Percentiles rank a stretch among this genome's conserved stretches.
Conservation (phyloP, 2,888 invertebrate genomes). For the Eupithecia exiguata region DNA sequence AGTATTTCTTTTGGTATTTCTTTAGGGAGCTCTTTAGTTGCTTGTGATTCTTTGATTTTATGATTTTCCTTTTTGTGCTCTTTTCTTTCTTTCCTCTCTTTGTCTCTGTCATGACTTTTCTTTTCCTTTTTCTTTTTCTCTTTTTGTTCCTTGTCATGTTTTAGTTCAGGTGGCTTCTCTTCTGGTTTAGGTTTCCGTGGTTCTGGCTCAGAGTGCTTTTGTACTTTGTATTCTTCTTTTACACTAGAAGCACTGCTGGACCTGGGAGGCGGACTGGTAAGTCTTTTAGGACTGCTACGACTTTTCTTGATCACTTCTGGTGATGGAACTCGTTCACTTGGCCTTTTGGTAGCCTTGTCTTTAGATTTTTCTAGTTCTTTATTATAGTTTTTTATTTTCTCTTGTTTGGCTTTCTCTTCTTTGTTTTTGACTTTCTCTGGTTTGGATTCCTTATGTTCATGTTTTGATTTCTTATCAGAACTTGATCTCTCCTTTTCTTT, state of each 20-base stretch:
- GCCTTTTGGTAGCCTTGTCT: constrained; percentile 81
- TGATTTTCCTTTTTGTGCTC: constrained; percentile 84
- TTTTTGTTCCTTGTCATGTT: constrained; percentile 79
- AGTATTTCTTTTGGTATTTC: constrained; percentile 65
- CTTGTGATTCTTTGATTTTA: constrained; percentile 74
- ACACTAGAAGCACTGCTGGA: constrained; percentile 75
- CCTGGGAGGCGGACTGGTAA: constrained; percentile 67
- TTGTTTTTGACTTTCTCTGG: constrained; percentile 75
- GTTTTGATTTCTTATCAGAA: constrained; percentile 77
- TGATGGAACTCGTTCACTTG: constrained; percentile 71
- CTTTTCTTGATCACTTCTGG: constrained; percentile 73
- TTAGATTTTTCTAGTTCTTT: constrained; percentile 84
- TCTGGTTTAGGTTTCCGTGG: constrained; percentile 74
- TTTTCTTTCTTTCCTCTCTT: constrained; percentile 84
- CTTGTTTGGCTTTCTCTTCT: constrained; percentile 76
- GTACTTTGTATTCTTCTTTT: constrained; percentile 74
- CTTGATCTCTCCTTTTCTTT: constrained; percentile 82
- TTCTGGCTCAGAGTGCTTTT: constrained; percentile 69
- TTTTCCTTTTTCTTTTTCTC: constrained; percentile 86
- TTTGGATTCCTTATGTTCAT: constrained; percentile 78
- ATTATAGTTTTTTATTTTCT: constrained; percentile 79
- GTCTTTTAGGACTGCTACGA: constrained; percentile 69
- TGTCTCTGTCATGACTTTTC: constrained; percentile 85
- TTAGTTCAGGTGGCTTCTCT: constrained; percentile 81
- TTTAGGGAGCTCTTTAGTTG: constrained; percentile 65